phyloP scores from a whole-genome alignment of 1,140 invertebrate species.

The Eumeta japonica region DNA sequence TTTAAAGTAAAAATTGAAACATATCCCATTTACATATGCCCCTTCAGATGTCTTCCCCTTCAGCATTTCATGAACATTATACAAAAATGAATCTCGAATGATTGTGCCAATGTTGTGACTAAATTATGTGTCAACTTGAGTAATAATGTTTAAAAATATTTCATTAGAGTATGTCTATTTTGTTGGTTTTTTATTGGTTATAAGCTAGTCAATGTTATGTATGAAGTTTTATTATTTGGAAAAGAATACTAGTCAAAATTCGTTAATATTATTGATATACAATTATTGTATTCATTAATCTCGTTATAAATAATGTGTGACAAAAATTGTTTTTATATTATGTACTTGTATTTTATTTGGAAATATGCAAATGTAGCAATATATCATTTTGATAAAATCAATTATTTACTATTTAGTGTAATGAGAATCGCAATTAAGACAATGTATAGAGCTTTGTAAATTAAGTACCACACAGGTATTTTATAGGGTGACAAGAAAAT shows the following conservation, averaged over 20 bases:
- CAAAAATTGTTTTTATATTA: too few relatives aligned
- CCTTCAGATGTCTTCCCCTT: constrained; percentile 53
- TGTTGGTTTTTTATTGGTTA: constrained; percentile 22
- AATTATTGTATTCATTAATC: background rate
- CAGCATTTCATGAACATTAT: constrained; percentile 32
- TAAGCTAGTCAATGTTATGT: constrained; percentile 48
- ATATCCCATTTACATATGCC: constrained; percentile 48
- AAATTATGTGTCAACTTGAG: constrained; percentile 26
- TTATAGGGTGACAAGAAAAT: constrained; percentile 32
- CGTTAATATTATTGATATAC: constrained; percentile 8
- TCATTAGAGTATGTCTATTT: constrained; percentile 5
- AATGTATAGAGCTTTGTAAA: constrained; percentile 57
- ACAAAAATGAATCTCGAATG: constrained; percentile 19
- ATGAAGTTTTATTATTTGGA: constrained; percentile 31
- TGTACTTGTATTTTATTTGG: background rate
- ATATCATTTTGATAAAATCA: constrained; percentile 53
- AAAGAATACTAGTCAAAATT: constrained; percentile 51
- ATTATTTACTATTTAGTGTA: constrained; percentile 45
- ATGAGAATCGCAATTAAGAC: constrained; percentile 46
- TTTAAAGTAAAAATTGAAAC: too few relatives aligned
- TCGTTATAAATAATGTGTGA: too few relatives aligned
- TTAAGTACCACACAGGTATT: constrained; percentile 50
- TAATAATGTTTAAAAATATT: constrained; percentile 12
- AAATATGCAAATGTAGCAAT: constrained; percentile 46
- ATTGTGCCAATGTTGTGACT: constrained; percentile 49